A percentile compares a stretch with the other conserved stretches of the same genome.
These are phyloP conservation scores for Pelobates fuscus DNA, from an alignment of 2,113 vertebrate species.

Conservation along the genomic window DNA sequence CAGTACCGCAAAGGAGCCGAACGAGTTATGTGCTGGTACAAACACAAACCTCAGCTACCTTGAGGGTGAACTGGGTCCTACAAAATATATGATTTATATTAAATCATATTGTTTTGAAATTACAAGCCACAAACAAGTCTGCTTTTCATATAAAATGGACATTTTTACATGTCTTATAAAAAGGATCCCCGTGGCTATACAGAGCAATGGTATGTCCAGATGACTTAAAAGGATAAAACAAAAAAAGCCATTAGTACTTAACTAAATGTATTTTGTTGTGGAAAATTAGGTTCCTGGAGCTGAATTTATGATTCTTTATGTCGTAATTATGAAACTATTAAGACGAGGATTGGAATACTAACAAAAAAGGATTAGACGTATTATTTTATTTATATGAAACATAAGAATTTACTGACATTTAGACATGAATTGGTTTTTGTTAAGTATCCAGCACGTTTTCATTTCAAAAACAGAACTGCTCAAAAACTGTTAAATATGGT, in stretches of 20 bases:
- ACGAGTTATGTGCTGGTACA: no score
- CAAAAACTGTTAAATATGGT: conserved; percentile 6
- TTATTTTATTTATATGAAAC: background rate
- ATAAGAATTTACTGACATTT: background rate
- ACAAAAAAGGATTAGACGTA: background rate
- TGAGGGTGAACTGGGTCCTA: no score
- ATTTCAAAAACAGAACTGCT: background rate
- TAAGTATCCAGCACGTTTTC: background rate
- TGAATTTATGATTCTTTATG: background rate
- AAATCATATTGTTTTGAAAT: no score
- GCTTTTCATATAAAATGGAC: no score
- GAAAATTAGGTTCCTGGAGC: background rate
- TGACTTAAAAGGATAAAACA: no score
- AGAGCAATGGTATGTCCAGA: no score
- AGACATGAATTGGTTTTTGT: background rate
- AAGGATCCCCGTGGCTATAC: no score
- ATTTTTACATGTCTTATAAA: no score
- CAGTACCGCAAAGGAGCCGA: no score
- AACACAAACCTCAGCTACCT: no score
- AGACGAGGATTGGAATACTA: background rate
- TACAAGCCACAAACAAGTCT: no score
- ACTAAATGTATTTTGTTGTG: background rate
- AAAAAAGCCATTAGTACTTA: background rate
- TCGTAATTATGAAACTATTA: background rate
- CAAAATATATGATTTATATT: no score